Conservation (phyloP, 2,113 vertebrate species). For the Myotis davidii region DNA sequence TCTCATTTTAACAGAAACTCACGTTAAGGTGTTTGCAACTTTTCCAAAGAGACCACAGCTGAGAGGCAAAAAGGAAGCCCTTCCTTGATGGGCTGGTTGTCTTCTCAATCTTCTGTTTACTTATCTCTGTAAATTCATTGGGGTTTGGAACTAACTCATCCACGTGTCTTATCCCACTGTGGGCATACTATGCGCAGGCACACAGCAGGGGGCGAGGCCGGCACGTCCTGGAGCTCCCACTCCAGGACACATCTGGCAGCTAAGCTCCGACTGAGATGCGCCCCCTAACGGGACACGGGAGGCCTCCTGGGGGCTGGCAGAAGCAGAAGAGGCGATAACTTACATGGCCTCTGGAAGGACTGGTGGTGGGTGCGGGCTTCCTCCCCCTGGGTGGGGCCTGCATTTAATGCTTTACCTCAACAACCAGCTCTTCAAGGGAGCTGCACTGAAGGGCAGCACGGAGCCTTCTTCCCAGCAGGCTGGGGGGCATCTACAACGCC, state of each 20-base stretch:
- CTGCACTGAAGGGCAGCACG: not conserved
- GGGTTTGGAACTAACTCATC: not conserved
- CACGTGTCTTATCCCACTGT: not conserved
- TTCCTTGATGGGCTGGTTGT: not conserved
- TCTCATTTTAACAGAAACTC: not conserved
- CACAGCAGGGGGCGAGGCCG: constrained; percentile 5
- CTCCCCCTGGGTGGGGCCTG: not conserved
- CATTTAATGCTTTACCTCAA: not conserved
- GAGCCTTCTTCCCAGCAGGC: not conserved
- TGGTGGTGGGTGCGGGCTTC: not conserved
- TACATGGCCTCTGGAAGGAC: not conserved
- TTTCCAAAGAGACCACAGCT: not conserved
- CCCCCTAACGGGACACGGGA: not conserved
- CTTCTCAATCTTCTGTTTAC: not conserved
- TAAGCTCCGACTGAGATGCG: not conserved
- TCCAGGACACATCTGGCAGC: not conserved
- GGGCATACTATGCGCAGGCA: not conserved
- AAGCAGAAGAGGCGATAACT: not conserved
- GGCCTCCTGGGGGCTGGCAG: not conserved
- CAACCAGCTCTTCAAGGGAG: not conserved
- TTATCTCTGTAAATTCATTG: not conserved
- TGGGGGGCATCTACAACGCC: accelerated
- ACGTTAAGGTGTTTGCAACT: not conserved
- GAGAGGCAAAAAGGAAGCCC: not conserved
- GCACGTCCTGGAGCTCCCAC: not conserved